A percentile compares a stretch with the other conserved stretches of the same genome.
Evolutionary conservation across 2,888 invertebrate genomes (phyloP).

Genomic region (Quadriops clusia): DNA sequence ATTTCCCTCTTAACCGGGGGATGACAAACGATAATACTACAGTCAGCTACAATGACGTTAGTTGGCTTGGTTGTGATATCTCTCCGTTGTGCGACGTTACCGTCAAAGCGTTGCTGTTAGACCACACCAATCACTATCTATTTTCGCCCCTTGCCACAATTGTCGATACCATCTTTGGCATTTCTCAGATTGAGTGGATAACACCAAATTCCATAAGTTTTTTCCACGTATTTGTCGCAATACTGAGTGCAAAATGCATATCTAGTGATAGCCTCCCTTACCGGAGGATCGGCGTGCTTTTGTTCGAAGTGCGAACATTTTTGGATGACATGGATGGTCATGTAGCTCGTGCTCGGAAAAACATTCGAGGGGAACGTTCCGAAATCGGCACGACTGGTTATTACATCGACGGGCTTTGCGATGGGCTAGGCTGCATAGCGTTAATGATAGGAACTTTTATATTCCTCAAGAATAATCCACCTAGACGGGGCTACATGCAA

Average conservation of each 20-base stretch:
- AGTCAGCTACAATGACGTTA: conserved; percentile 40
- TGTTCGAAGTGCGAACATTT: conserved; percentile 73
- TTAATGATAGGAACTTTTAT: conserved; percentile 57
- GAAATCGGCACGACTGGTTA: conserved; percentile 73
- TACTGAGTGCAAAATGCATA: conserved; percentile 62
- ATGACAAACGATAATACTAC: conserved; percentile 29
- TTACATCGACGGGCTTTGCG: conserved; percentile 73
- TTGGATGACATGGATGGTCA: conserved; percentile 80
- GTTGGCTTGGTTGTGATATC: conserved; percentile 55
- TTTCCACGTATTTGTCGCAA: conserved; percentile 65
- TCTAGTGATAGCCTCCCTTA: conserved; percentile 59
- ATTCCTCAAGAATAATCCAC: conserved; percentile 61
- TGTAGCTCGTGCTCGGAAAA: conserved; percentile 64
- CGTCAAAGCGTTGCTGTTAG: conserved; percentile 70
- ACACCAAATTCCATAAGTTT: conserved; percentile 78
- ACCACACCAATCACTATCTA: conserved; percentile 74
- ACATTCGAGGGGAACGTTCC: conserved; percentile 64
- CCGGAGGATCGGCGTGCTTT: conserved; percentile 58
- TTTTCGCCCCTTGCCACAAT: conserved; percentile 69
- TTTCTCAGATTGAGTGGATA: conserved; percentile 40
- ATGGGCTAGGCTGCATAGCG: conserved; percentile 62
- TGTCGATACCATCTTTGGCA: conserved; percentile 48
- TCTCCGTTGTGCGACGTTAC: conserved; percentile 72
- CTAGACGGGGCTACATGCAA: conserved; percentile 60
- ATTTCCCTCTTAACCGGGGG: conserved; percentile 50